phyloP scores from a whole-genome alignment of 2,113 vertebrate genomes.

The Pangasianodon gigas region DNA sequence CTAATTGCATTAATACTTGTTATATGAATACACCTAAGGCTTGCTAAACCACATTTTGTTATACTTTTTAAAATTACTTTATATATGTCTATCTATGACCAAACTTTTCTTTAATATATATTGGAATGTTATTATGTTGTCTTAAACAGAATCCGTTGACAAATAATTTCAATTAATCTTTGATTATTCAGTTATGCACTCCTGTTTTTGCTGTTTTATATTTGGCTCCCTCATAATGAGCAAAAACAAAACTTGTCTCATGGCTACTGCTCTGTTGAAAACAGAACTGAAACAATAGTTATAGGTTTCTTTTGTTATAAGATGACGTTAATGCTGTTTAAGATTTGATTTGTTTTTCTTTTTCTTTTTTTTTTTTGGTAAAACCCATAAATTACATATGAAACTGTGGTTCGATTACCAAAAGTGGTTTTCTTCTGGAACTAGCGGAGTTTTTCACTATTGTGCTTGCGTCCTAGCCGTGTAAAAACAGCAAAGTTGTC shows the following conservation, averaged over 20 bases:
- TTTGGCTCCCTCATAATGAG: neutral
- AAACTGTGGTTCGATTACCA: neutral
- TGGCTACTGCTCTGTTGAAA: neutral
- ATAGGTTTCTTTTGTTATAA: neutral
- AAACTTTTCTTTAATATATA: neutral
- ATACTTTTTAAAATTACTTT: neutral
- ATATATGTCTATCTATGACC: neutral
- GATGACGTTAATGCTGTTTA: neutral
- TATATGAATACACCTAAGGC: neutral
- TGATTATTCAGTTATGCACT: neutral
- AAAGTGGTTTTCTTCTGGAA: neutral
- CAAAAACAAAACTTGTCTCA: neutral
- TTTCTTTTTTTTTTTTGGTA: neutral
- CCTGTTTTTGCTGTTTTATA: neutral
- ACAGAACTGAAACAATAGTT: neutral
- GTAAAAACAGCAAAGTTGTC: neutral
- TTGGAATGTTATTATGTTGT: neutral
- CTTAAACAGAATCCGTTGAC: neutral
- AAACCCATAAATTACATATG: neutral
- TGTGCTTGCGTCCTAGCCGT: neutral
- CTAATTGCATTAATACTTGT: neutral
- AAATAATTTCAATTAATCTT: neutral
- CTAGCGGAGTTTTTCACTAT: neutral
- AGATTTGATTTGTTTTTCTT: neutral
- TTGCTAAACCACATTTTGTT: neutral